Evolutionary conservation across 2,888 invertebrate genomes (phyloP).

Genomic region (Timema cristinae): DNA sequence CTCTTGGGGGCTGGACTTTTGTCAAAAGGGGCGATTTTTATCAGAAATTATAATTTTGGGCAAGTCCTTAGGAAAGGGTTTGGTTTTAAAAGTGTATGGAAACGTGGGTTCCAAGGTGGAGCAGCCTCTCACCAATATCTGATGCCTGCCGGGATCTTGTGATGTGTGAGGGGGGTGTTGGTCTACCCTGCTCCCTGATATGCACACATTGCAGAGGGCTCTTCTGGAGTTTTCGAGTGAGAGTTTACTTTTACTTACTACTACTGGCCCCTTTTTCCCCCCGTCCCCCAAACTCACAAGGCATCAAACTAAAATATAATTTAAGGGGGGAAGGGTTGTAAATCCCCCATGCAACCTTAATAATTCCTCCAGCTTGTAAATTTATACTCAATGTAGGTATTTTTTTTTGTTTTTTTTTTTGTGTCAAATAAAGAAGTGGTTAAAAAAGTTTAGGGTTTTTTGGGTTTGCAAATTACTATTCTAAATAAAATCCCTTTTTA

Average conservation of each 20-base stretch:
- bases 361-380: too few relatives aligned
- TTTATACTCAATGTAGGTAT: too few relatives aligned
- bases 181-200: neutral
- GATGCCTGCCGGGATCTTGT: conserved; percentile 1
- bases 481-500: too few relatives aligned
- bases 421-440: too few relatives aligned
- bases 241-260: neutral
- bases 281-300: too few relatives aligned
- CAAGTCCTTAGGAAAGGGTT: neutral
- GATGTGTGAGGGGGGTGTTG: neutral
- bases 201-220: conserved; percentile 2
- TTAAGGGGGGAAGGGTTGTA: too few relatives aligned
- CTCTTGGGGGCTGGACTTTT: neutral
- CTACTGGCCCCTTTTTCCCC: too few relatives aligned
- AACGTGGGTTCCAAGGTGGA: neutral
- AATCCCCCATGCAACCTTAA: too few relatives aligned
- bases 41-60: neutral
- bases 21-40: neutral
- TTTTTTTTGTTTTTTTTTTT: too few relatives aligned
- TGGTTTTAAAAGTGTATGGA: neutral
- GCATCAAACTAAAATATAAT: too few relatives aligned
- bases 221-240: neutral
- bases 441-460: too few relatives aligned
- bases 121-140: neutral
- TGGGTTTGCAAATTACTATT: too few relatives aligned